Base-by-base conservation (phyloP, 2,113 vertebrate genomes). In the Acinonyx jubatus region DNA sequence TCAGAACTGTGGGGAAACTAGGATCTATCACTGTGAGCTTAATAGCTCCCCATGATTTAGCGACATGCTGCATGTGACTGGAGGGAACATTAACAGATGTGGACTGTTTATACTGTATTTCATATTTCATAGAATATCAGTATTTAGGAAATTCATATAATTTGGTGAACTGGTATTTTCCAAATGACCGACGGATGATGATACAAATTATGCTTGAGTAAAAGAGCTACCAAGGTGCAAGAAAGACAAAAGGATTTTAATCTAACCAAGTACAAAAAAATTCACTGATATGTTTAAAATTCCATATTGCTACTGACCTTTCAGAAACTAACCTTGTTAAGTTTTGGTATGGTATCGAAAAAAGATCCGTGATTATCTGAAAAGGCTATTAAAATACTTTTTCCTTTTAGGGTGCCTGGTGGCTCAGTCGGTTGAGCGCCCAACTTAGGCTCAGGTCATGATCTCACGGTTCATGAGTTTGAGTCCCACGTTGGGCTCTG, bases 381-480 rank as follows among this genome's bases (percentile, higher is more conserved):
- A 71, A 88, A 92, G 69, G 69, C 50, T 82, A 82, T 80, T 91
- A 85, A 95, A 95, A 90, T 55, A 93, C 4, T 66, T 66, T n/a
- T 90, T 48, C 13, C 66, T 88, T 96, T 84, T 91, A 61, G 21
- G 57, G 57, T 3, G 21, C 21, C 21, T 61, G 21, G 8, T 61
- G 57, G 21, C 19, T 61, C 57, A 61, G 57, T 61, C 21, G 8
- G 57, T 61, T 61, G 23, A 61, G 57, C 21, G 21, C 21, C 57
- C 8, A 8, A 61, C 57, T 61, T 61, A 23, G 57, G 19, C 57
- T 61, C 57, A 23, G 21, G 19, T 61, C 57, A 61, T 23, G 57
- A 23, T 61, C 57, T 61, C 21, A 23, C 8, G 57, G 21, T 61
- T 61, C 57, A 8, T 61, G 57, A 21, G 57, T 61, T 61, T 8